Evolutionary conservation across 1,140 invertebrate genomes (phyloP), one percentile per base, ranked within the genome.

Genomic region (Aphelenchoides fujianensis): DNA sequence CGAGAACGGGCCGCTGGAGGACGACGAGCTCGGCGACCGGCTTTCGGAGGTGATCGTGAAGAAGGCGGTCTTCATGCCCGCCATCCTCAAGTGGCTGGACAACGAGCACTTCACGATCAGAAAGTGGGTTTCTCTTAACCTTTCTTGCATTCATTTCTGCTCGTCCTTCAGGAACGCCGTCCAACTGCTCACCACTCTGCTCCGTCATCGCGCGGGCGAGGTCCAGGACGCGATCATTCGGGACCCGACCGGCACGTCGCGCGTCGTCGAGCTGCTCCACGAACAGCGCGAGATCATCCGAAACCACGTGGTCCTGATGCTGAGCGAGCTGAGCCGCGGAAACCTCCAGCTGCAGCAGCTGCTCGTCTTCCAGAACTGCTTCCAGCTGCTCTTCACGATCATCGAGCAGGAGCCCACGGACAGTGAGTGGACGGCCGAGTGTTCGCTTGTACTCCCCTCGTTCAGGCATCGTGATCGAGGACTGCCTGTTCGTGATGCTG

Each of bases 271-370:
- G 86, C 86, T 98, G 2, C 86, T 99, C 12, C 89, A 90, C 30
- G 96, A 98, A 78, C 92, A 89, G 69, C 88, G 95, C 82, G 96
- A 99, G 89, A 91, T 98, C 2, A 92, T 99, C 48, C 87, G 96
- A 72, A 99, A 98, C 86, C 93, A 97, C 87, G 89, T 92, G 1
- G 86, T 99, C 12, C 86, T 98, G 2, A 86, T 98, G n/a, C 87
- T 99, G 0, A 92, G 92, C 74, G 91, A 95, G 82, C 86, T 99
- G 59, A 97, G 94, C 0, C 94, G 94, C 86, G 90, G 91, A 3
- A 98, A 98, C 88, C 91, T 93, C 0, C 97, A 97, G 85, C 95
- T 99, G 78, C 97, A 99, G 85, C 98, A 99, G 87, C 97, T 99
- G 81, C 94, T 99, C 2, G 96, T 95, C 0, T 99, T 98, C 87